A percentile compares a stretch with the other conserved stretches of the same genome.
These are phyloP conservation scores for Rhynchotus rufescens DNA, from an alignment of 2,797 vertebrate species.

Conservation along the genomic window DNA sequence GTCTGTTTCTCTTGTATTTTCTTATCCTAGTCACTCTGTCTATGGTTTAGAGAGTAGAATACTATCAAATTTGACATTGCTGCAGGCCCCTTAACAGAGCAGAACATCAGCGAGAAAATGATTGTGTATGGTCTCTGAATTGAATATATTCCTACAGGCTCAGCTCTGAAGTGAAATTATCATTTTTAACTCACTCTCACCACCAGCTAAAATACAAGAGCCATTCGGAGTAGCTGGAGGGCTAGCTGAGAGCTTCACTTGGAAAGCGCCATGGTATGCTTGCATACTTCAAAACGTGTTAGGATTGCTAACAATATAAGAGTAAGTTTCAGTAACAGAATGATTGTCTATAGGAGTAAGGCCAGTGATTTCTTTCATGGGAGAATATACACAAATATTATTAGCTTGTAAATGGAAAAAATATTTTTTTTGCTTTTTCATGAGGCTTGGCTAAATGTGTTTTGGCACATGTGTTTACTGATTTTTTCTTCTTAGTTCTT, in stretches of 20 bases:
- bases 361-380: neutral
- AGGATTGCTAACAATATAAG: constrained; percentile 25
- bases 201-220: neutral
- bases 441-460: neutral
- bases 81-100: constrained; percentile 35
- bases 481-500: neutral
- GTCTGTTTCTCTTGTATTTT: neutral
- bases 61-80: constrained; percentile 40
- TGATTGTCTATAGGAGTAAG: neutral
- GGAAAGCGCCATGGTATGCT: neutral
- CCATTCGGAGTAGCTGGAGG: constrained; percentile 17
- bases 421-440: neutral
- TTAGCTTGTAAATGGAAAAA: neutral
- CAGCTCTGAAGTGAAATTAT: constrained; percentile 45
- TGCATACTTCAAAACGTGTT: constrained; percentile 3
- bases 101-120: constrained; percentile 42
- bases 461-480: neutral
- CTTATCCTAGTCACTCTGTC: neutral
- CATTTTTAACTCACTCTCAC: constrained; percentile 26
- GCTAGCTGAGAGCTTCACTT: neutral
- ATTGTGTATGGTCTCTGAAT: neutral
- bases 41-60: constrained; percentile 15
- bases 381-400: neutral
- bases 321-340: constrained; percentile 17
- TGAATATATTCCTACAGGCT: constrained; percentile 46